Evolutionary conservation across 2,113 vertebrate species (phyloP), one percentile per base, ranked within the genome.

Genomic region (Tragelaphus imberbis): DNA sequence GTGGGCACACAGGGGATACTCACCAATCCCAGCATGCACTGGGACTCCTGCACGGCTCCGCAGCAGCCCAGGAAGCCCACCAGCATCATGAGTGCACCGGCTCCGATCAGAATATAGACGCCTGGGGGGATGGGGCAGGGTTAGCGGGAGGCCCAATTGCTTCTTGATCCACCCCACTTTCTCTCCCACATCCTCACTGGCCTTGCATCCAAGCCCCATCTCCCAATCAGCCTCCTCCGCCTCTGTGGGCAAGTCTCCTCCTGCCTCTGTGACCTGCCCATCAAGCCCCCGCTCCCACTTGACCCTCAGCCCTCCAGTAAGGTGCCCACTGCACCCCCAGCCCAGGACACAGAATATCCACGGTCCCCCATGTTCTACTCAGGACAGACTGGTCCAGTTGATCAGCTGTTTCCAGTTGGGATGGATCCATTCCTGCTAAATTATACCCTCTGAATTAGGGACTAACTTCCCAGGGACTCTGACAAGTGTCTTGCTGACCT

Each of bases 61-160:
- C 99, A 99, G 96, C 99, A 99, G 97, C 99, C 99, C 94, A 99
- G 98, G 98, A 99, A 99, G 1, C 99, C 99, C 98, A 99, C 99
- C 36, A 99, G 97, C 99, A 99, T 99, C 99, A 99, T 99, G 95
- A 99, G 99, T 1, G 99, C 99, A 40, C 99, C 99, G 19, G 99
- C 99, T 92, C 98, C 99, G 82, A 99, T 99, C 82, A 99, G 98
- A 95, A 99, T 99, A 95, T 99, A 99, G 40, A 99, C 99, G 84
- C 99, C 99, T 99, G 94, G 1, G 44, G 86, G 82, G 3, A 86
- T 17, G 80, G 30, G 5, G 33, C 44, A 27, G 75, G 71, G 3
- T 40, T 1, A 36, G 51, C 5, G 27, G 63, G 84, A 58, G 25
- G 61, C 9, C 30, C 40, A 30, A 63, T 4, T 4, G 6, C 5